Evolutionary conservation across 1,140 invertebrate species (phyloP), one percentile per base, ranked within the genome.

Genomic region (Drosophila sproati): DNA sequence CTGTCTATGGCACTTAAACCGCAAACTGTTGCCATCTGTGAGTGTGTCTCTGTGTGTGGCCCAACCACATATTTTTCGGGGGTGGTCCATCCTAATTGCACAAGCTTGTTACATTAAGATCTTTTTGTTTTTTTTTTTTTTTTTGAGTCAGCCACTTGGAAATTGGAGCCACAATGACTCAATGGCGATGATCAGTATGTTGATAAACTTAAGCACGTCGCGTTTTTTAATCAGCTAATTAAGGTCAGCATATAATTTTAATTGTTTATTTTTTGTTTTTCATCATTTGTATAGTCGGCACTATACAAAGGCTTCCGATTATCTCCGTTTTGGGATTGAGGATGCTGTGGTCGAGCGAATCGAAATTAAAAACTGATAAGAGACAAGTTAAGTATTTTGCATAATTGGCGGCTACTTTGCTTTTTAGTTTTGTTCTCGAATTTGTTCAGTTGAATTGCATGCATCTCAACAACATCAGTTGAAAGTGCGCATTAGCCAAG

Each of bases 381-480:
- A 48, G 6, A 6, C 20, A 61, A 62, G n/a, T n/a, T n/a, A 43
- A 59, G 72, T 67, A 68, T 87, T 87, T 82, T 78, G 69, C 85
- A 85, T 88, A 88, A 89, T 89, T 88, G 85, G 85, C 85, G 85
- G 85, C 85, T 83, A 73, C 61, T 89, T 88, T 83, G 79, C 68
- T 80, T 86, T 86, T 78, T 77, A 78, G 78, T 86, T 62, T 39
- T 35, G 78, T 68, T 66, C 51, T 34, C 75, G 35, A 54, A 63
- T 76, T 82, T 76, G 74, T 66, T 66, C 32, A 12, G 57, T 73
- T 72, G 29, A 67, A 62, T 76, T 72, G 70, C 63, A 41, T 50
- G 29, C 59, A 34, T 50, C 31, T 45, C 28, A 31, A 52, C 61
- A 67, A 62, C 52, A 37, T 31, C 10, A 35, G 48, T 47, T 71